Evolutionary conservation across 2,888 invertebrate genomes (phyloP), one percentile per base, ranked within the genome.

Genomic region (Theretra japonica): DNA sequence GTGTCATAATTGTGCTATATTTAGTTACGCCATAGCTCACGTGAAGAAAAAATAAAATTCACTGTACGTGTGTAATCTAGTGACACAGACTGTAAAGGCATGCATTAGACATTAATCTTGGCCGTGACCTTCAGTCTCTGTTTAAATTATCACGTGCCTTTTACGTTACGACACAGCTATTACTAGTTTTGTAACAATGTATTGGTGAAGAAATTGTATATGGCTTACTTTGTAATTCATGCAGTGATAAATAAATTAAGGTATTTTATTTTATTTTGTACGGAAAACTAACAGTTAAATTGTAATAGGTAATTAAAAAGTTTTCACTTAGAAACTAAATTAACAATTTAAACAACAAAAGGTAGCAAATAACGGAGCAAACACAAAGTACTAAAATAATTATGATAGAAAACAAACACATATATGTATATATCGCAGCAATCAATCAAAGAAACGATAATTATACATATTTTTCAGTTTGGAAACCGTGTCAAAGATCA

Each of bases 151-250:
- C 65, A 65, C 65, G 23, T 65, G 41, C n/a, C 19, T 65, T 8
- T 33, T n/a, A 11, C 62, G 41, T 48, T 65, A 65, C 65, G 41
- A 48, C 65, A 65, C 41, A 21, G 15, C 62, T 23, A 65, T 41
- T 65, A 65, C 21, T 65, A 65, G 48, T 65, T 41, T 48, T 41
- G 33, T 33, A 48, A 25, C 41, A 48, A 65, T 2, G 6, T 41
- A 17, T 65, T 48, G n/a, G 23, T 48, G 23, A 23, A 17, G 48
- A 48, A 23, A 21, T 65, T 33, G 21, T 48, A 25, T 23, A 53
- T 1, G 41, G 15, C 41, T 41, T 41, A 48, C 23, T 48, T 48
- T 48, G 17, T 53, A 53, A 53, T 53, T n/a, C n/a, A n/a, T 53
- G 5, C 1, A 53, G 4, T 19, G 19, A 53, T 53, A 53, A 53